Evolutionary conservation across 2,797 vertebrate species (phyloP).

Genomic region (Scolopax bukidnonensis): DNA sequence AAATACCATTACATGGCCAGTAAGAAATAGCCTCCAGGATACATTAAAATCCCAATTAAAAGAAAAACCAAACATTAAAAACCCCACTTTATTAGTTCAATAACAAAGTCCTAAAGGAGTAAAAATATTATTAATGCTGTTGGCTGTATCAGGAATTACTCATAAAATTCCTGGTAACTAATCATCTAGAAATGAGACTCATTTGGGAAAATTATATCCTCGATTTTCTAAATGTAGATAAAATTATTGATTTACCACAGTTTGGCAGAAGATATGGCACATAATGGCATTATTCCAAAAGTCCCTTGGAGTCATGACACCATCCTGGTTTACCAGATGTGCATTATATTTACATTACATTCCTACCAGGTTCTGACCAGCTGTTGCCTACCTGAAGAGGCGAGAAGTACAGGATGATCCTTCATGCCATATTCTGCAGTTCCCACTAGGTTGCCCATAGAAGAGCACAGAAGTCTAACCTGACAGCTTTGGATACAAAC

Average conservation of each 20-base stretch:
- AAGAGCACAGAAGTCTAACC: neutral
- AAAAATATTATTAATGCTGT: neutral
- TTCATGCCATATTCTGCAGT: neutral
- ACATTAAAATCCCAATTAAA: neutral
- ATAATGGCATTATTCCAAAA: neutral
- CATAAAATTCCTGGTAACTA: neutral
- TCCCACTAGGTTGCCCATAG: neutral
- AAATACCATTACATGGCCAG: neutral
- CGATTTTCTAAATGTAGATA: neutral
- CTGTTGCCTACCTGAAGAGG: neutral
- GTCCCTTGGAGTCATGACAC: neutral
- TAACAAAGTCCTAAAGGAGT: neutral
- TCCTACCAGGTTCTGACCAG: neutral
- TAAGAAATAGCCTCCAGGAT: neutral
- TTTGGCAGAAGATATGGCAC: neutral
- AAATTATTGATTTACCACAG: neutral
- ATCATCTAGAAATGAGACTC: neutral
- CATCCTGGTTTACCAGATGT: accelerated
- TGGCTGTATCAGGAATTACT: neutral
- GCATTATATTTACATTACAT: neutral
- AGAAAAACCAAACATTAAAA: neutral
- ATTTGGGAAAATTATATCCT: neutral
- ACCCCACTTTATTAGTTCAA: neutral
- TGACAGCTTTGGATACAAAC: neutral
- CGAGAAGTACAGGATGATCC: neutral